Conservation (phyloP, 2,113 vertebrate genomes). For the Ariopsis seemanni region DNA sequence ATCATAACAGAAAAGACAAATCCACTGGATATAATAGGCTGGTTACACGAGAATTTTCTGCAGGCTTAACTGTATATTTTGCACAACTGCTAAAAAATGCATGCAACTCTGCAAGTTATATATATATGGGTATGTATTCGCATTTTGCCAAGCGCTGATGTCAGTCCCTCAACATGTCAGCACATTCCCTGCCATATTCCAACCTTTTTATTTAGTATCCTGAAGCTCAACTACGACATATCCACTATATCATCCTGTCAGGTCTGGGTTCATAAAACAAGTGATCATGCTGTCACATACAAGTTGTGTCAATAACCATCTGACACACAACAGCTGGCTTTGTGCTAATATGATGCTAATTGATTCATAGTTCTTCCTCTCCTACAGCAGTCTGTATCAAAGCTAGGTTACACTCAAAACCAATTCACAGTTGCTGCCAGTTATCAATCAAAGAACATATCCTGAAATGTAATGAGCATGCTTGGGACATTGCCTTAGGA, state of each 20-base stretch:
- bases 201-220: constrained; percentile 62
- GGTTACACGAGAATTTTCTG: constrained; percentile 1
- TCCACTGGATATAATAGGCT: constrained; percentile 13
- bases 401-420: constrained; percentile 5
- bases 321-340: constrained; percentile 40
- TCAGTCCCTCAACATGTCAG: constrained; percentile 58
- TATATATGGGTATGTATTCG: neutral
- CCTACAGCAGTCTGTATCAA: neutral
- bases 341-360: constrained; percentile 38
- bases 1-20: constrained; percentile 34
- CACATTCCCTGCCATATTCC: constrained; percentile 53
- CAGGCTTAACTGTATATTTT: constrained; percentile 28
- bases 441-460: constrained; percentile 52
- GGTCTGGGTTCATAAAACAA: constrained; percentile 58
- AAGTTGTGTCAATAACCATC: constrained; percentile 6
- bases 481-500: constrained; percentile 17
- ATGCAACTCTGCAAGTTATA: neutral
- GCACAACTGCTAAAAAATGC: constrained; percentile 32
- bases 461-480: constrained; percentile 28
- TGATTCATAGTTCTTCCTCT: constrained; percentile 21
- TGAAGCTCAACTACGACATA: constrained; percentile 48
- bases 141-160: constrained; percentile 33
- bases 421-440: constrained; percentile 36
- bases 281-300: constrained; percentile 49
- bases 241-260: constrained; percentile 57